Percentiles rank a stretch among this genome's conserved stretches.
Conservation (phyloP, 2,888 invertebrate genomes). For the Trissoscelio sp. region DNA sequence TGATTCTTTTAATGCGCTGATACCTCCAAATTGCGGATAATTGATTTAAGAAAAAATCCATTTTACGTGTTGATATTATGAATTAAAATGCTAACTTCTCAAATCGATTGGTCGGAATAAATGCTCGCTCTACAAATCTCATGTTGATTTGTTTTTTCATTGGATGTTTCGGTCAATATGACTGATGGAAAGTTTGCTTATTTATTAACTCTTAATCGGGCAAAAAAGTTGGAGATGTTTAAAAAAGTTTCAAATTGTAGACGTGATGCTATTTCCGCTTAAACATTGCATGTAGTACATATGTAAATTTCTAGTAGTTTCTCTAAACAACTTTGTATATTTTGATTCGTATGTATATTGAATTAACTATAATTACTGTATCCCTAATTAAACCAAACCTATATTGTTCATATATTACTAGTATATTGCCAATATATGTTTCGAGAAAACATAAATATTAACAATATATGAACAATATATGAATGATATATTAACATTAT, state of each 20-base stretch:
- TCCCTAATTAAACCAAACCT: no score
- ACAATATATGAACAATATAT: no score
- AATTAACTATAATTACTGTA: no score
- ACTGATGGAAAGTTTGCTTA: constrained; percentile 9
- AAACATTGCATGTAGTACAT: neutral
- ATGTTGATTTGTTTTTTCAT: constrained; percentile 1
- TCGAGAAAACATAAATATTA: no score
- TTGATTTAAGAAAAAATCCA: neutral
- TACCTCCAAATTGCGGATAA: neutral
- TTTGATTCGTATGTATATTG: no score
- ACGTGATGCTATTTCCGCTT: neutral
- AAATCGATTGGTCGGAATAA: neutral
- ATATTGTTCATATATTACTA: no score
- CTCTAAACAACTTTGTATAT: neutral
- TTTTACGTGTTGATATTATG: neutral
- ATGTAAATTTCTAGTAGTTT: neutral
- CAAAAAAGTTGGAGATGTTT: neutral
- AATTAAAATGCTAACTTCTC: neutral
- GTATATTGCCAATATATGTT: no score
- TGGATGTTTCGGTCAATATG: constrained; percentile 19
- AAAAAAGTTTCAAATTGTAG: constrained; percentile 2
- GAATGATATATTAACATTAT: no score
- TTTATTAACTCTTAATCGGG: constrained; percentile 1
- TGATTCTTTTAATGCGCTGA: neutral
- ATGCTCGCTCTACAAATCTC: constrained; percentile 2